These are phyloP conservation scores for Hemaris fuciformis DNA, from an alignment of 2,888 invertebrate genomes.

Conservation along the genomic window DNA sequence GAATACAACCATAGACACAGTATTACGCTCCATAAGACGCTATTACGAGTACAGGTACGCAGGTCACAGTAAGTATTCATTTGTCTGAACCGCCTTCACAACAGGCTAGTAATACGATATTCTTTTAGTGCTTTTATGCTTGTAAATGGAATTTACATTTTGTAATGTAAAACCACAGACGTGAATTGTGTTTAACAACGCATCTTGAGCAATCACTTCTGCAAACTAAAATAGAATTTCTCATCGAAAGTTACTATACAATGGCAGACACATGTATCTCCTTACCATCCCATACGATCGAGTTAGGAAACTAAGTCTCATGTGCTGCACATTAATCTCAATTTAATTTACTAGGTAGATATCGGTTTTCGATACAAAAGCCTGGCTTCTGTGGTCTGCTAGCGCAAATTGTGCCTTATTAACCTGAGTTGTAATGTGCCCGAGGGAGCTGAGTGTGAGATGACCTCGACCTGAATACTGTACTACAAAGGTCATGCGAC, in stretches of 20 bases:
- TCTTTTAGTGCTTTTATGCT: background rate
- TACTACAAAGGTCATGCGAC: conserved; percentile 49
- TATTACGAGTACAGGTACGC: background rate
- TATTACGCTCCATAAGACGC: background rate
- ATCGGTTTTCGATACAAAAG: background rate
- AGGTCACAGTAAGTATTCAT: background rate
- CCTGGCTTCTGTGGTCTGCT: conserved; percentile 11
- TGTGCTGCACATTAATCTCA: background rate
- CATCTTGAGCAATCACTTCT: conserved; percentile 8
- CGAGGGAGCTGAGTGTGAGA: conserved; percentile 40
- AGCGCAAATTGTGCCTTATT: conserved; percentile 8
- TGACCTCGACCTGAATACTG: conserved; percentile 62
- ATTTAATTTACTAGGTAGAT: background rate
- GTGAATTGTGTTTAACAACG: background rate
- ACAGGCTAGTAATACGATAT: background rate
- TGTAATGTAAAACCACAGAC: background rate
- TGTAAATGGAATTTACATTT: background rate
- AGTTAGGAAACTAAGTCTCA: background rate
- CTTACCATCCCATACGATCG: background rate
- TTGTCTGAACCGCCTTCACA: background rate
- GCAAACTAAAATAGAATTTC: conserved; percentile 8
- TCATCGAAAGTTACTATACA: background rate
- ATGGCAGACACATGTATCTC: background rate
- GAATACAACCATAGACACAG: background rate
- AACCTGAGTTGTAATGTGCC: conserved; percentile 23